These are phyloP conservation scores for Donacobius atricapilla DNA, from an alignment of 2,113 vertebrate genomes.

Conservation along the genomic window DNA sequence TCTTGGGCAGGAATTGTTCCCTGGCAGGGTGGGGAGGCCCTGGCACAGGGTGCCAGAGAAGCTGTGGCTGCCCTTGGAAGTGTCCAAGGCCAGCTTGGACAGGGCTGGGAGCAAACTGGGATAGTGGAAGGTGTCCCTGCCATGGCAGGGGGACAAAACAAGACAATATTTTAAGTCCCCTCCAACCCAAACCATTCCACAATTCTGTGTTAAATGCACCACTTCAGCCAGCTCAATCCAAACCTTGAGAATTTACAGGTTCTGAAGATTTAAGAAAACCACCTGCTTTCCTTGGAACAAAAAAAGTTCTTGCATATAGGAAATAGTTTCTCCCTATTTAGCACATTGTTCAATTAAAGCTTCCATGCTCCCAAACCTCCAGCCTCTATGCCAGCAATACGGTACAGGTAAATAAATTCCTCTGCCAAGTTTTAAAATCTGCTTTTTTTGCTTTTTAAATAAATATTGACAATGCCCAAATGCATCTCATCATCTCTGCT, in stretches of 20 bases:
- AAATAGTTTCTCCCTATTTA: neutral
- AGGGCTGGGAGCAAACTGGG: fast-evolving
- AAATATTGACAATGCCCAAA: neutral
- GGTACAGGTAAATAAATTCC: conserved; percentile 20
- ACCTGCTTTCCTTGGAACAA: neutral
- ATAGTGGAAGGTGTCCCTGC: neutral
- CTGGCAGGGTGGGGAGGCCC: fast-evolving
- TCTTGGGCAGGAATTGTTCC: neutral
- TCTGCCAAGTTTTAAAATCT: neutral
- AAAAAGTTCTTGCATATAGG: neutral
- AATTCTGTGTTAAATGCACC: neutral
- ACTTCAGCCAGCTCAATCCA: neutral
- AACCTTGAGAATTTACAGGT: neutral
- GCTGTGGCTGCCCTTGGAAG: neutral
- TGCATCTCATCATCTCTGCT: neutral
- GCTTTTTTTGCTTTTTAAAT: neutral
- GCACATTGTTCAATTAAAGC: neutral
- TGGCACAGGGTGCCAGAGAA: neutral
- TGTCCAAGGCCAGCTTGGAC: fast-evolving
- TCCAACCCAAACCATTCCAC: neutral
- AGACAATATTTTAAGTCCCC: neutral
- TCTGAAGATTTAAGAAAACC: neutral
- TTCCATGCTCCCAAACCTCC: neutral
- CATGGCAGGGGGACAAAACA: neutral
- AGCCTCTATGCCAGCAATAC: neutral